phyloP scores from a whole-genome alignment of 1,140 invertebrate genomes.

The Scaptomyza montana region DNA sequence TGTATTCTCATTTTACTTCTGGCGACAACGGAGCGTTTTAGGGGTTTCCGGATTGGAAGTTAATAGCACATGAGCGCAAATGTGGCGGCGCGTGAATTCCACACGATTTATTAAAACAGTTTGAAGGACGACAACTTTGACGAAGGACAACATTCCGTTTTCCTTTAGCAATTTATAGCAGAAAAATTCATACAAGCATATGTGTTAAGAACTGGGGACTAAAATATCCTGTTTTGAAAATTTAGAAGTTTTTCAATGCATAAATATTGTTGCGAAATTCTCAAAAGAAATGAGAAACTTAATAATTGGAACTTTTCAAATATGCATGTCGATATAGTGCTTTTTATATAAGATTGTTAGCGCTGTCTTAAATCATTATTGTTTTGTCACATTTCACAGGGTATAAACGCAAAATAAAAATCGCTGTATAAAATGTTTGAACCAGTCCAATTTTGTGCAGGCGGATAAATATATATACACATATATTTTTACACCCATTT shows the following conservation, averaged over 20 bases:
- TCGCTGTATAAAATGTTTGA: conserved; percentile 55
- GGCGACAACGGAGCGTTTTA: conserved; percentile 3
- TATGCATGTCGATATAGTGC: too few species aligned
- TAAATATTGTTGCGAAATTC: too few species aligned
- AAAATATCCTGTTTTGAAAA: background rate
- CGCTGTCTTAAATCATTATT: background rate
- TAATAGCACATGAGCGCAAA: conserved; percentile 17
- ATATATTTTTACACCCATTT: conserved; percentile 32
- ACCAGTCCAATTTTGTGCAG: conserved; percentile 13
- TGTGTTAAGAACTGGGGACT: background rate
- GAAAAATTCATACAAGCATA: too few species aligned
- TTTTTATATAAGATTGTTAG: too few species aligned
- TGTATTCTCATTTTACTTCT: conserved; percentile 23
- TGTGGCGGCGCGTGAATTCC: conserved; percentile 55
- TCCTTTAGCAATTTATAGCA: conserved; percentile 61
- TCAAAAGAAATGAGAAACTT: too few species aligned
- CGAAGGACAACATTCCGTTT: conserved; percentile 56
- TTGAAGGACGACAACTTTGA: conserved; percentile 45
- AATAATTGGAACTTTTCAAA: too few species aligned
- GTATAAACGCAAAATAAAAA: conserved; percentile 34
- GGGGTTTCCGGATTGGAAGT: conserved; percentile 5
- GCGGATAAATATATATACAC: background rate
- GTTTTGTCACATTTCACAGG: background rate
- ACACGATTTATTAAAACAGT: conserved; percentile 53
- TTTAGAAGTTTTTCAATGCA: too few species aligned